Conservation (phyloP, 64 coral and sea anemone genomes). For the Montipora cactus region DNA sequence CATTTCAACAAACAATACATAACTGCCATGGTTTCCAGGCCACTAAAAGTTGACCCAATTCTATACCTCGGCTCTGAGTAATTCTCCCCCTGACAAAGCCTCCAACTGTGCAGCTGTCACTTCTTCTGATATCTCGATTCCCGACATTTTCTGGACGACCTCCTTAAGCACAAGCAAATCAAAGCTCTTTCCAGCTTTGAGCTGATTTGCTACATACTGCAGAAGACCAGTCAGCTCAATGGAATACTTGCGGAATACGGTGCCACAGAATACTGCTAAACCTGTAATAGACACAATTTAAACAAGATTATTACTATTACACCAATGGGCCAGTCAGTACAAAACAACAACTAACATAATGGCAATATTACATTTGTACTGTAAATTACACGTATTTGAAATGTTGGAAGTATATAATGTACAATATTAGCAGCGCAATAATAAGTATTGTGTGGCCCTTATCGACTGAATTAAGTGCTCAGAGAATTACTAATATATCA, state of each 20-base stretch:
- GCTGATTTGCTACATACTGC: conserved; percentile 96
- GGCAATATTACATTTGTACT: no score
- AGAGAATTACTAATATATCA: no score
- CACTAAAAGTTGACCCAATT: no score
- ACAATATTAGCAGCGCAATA: no score
- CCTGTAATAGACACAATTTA: conserved; percentile 33
- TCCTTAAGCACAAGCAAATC: conserved; percentile 94
- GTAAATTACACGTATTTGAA: no score
- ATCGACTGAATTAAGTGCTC: no score
- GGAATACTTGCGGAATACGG: conserved; percentile 93
- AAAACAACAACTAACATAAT: no score
- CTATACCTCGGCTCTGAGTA: conserved; percentile 86
- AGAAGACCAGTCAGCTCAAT: conserved; percentile 96
- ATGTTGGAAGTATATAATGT: no score
- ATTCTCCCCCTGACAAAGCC: conserved; percentile 94
- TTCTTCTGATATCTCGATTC: conserved; percentile 98
- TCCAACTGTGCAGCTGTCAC: conserved; percentile 93
- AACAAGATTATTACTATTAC: neutral
- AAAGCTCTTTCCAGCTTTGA: conserved; percentile 98
- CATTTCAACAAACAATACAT: neutral
- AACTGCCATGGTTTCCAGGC: neutral
- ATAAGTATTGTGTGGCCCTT: no score
- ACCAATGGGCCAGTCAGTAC: no score
- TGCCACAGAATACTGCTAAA: conserved; percentile 95
- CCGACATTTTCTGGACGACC: conserved; percentile 99